A percentile compares a stretch with the other conserved stretches of the same genome.
phyloP scores from a whole-genome alignment of 2,797 vertebrate genomes.

The Cichlasoma orientale region DNA sequence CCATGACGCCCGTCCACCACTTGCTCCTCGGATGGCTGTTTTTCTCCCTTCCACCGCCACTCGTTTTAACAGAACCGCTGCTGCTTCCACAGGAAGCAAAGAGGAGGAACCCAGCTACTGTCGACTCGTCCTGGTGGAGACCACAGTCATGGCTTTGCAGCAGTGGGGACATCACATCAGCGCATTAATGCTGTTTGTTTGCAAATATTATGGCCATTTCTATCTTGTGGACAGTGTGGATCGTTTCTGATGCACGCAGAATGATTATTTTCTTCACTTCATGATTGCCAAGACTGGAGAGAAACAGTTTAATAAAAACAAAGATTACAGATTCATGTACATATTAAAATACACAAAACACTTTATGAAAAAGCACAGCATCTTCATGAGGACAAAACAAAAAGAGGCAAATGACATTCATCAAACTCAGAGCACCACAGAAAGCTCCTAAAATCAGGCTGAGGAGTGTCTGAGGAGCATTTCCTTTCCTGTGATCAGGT shows the following conservation, averaged over 20 bases:
- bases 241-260: accelerated
- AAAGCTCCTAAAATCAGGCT: background rate
- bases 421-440: background rate
- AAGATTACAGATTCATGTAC: too few relatives aligned
- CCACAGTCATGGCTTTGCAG: constrained; percentile 27
- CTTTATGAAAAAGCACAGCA: background rate
- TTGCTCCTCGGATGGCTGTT: constrained; percentile 66
- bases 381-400: background rate
- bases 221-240: too few relatives aligned
- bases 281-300: background rate
- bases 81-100: constrained; percentile 35
- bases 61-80: constrained; percentile 72
- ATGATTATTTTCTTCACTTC: background rate
- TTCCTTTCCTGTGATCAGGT: background rate
- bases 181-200: background rate
- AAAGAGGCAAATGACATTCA: background rate
- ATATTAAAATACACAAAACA: background rate
- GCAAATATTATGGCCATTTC: background rate
- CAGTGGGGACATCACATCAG: background rate
- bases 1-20: constrained; percentile 68
- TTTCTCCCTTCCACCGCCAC: background rate
- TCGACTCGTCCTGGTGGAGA: constrained; percentile 53
- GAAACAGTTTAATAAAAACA: background rate
- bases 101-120: constrained; percentile 36
- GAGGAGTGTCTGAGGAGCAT: accelerated